These are phyloP conservation scores for Panzeria rudis DNA, from an alignment of 2,888 invertebrate species.

Conservation along the genomic window DNA sequence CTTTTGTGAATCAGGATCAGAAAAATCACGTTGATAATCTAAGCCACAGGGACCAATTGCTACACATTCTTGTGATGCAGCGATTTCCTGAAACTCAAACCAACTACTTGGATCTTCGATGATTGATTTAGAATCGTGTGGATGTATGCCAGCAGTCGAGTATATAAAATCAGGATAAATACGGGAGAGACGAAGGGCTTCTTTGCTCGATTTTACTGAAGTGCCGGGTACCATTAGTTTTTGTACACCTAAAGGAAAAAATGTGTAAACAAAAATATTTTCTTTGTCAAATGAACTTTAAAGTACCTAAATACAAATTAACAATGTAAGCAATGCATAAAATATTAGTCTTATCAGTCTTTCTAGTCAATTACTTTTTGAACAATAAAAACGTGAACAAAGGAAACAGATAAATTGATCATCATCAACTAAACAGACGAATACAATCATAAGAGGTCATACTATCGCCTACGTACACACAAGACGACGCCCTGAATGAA, in stretches of 20 bases:
- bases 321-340: not conserved
- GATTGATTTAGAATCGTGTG: constrained; percentile 95
- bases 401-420: constrained; percentile 49
- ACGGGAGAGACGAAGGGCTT: constrained; percentile 93
- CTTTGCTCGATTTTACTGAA: constrained; percentile 94
- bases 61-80: constrained; percentile 94
- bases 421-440: constrained; percentile 43
- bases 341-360: not conserved
- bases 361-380: constrained; percentile 36
- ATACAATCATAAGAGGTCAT: constrained; percentile 50
- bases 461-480: constrained; percentile 62
- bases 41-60: constrained; percentile 97
- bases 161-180: constrained; percentile 95
- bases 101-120: constrained; percentile 88
- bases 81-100: constrained; percentile 90
- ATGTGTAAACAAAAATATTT: constrained; percentile 3
- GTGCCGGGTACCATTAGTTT: constrained; percentile 97
- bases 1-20: constrained; percentile 93
- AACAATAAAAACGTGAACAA: constrained; percentile 49
- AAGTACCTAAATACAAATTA: not conserved
- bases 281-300: not conserved
- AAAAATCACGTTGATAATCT: constrained; percentile 97
- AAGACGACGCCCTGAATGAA: constrained; percentile 69
- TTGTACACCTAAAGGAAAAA: constrained; percentile 88
- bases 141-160: constrained; percentile 96